Percentiles rank a stretch among this genome's conserved stretches.
These are phyloP conservation scores for Lycia hirtaria DNA, from an alignment of 2,888 invertebrate species.

Conservation along the genomic window DNA sequence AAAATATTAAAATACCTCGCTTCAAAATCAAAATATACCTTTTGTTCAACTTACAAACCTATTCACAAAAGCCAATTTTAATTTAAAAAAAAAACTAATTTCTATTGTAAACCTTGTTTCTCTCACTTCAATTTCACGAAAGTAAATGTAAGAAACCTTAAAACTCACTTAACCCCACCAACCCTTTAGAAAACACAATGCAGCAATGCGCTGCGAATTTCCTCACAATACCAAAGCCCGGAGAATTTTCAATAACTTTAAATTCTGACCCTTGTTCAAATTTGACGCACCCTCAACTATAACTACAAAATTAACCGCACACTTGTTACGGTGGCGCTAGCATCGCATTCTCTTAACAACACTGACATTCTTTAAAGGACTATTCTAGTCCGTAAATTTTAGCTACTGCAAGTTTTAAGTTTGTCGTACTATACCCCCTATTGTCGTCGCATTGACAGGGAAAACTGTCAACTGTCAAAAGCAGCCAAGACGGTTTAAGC, in stretches of 20 bases:
- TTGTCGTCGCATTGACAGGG: conserved; percentile 76
- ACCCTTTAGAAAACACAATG: conserved; percentile 60
- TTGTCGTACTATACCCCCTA: conserved; percentile 54
- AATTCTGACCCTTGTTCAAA: conserved; percentile 66
- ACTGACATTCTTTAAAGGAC: neutral
- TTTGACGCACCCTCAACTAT: conserved; percentile 78
- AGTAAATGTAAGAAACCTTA: conserved; percentile 43
- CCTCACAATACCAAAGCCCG: conserved; percentile 2
- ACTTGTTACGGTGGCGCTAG: neutral
- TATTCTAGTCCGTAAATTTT: neutral
- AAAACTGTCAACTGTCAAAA: conserved; percentile 85
- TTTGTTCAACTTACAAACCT: neutral
- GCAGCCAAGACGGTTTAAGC: conserved; percentile 83
- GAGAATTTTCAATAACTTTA: conserved; percentile 79
- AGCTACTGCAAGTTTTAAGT: neutral
- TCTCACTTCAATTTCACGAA: conserved; percentile 28
- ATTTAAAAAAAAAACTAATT: neutral
- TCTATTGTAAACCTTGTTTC: neutral
- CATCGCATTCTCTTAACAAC: neutral
- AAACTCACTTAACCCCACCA: conserved; percentile 48
- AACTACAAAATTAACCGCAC: neutral
- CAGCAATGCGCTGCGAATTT: conserved; percentile 58
- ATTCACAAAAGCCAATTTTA: neutral
- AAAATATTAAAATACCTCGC: too few species aligned
- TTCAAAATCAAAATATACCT: too few species aligned